Conservation (phyloP, 2,113 vertebrate genomes). For the Odontophorus gujanensis region DNA sequence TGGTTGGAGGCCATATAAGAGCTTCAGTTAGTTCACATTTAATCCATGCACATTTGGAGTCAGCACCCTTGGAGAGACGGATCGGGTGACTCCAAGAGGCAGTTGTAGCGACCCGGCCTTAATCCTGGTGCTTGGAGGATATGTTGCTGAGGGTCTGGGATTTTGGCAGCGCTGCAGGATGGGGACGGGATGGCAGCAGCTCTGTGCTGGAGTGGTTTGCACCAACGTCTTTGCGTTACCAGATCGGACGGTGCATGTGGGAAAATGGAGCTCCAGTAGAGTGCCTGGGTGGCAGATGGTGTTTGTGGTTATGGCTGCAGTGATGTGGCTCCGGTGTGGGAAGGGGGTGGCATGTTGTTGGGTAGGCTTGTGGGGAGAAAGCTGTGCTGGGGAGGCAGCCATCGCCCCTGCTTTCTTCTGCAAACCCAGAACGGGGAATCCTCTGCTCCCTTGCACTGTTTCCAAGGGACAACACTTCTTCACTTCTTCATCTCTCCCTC, state of each 20-base stretch:
- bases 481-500: not conserved
- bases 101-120: conserved; percentile 42
- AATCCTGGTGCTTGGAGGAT: not conserved
- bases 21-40: conserved; percentile 47
- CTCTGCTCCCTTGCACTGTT: not conserved
- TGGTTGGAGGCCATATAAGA: conserved; percentile 56
- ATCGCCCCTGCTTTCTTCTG: not conserved
- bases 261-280: not conserved
- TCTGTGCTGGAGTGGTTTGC: not conserved
- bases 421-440: not conserved
- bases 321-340: fast-evolving
- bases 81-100: conserved; percentile 33
- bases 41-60: conserved; percentile 60
- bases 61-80: conserved; percentile 44
- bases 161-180: not conserved
- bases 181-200: not conserved
- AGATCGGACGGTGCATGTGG: not conserved
- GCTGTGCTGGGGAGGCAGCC: not conserved
- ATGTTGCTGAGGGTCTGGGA: not conserved
- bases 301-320: not conserved
- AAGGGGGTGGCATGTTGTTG: fast-evolving
- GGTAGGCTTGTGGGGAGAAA: not conserved
- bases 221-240: not conserved
- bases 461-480: not conserved
- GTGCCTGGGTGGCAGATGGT: fast-evolving